These are phyloP conservation scores for Habropoda laboriosa DNA, from an alignment of 1,140 invertebrate species.

Conservation along the genomic window DNA sequence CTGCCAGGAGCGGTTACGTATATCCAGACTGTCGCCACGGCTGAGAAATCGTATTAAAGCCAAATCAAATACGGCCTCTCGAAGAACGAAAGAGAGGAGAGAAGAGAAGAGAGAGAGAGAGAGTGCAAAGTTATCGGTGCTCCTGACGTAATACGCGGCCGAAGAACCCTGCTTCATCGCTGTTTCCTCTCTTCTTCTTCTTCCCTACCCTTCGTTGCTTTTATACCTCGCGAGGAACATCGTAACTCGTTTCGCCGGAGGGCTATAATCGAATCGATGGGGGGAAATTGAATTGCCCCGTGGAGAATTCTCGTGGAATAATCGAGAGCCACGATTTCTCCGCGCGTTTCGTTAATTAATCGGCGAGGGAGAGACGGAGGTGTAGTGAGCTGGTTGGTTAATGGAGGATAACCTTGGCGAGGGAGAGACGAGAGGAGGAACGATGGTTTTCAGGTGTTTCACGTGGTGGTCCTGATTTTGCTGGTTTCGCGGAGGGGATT, in stretches of 20 bases:
- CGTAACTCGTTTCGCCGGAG: slow-evolving; percentile 19
- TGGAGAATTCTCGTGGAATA: slow-evolving; percentile 28
- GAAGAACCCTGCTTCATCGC: not conserved
- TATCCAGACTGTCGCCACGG: slow-evolving; percentile 22
- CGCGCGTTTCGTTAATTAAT: slow-evolving; percentile 41
- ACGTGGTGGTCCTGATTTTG: not conserved
- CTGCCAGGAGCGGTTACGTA: slow-evolving; percentile 42
- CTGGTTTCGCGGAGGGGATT: too few relatives aligned
- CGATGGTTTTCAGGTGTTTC: not conserved
- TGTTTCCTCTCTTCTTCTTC: not conserved
- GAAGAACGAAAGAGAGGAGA: slow-evolving; percentile 32
- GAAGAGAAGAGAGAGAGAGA: too few relatives aligned
- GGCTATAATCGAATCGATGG: slow-evolving; percentile 40
- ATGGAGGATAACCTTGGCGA: not conserved
- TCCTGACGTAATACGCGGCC: not conserved
- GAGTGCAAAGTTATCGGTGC: slow-evolving; percentile 32
- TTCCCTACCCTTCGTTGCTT: too few relatives aligned
- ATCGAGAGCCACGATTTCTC: slow-evolving; percentile 32
- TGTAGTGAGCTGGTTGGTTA: not conserved
- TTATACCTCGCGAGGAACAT: slow-evolving; percentile 13
- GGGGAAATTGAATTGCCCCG: slow-evolving; percentile 32
- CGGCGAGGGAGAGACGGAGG: not conserved
- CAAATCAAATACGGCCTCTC: slow-evolving; percentile 51
- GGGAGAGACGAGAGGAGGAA: not conserved
- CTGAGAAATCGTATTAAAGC: slow-evolving; percentile 55